Evolutionary conservation across 2,113 vertebrate species (phyloP), one percentile per base, ranked within the genome.

Genomic region (Plecotus auritus): DNA sequence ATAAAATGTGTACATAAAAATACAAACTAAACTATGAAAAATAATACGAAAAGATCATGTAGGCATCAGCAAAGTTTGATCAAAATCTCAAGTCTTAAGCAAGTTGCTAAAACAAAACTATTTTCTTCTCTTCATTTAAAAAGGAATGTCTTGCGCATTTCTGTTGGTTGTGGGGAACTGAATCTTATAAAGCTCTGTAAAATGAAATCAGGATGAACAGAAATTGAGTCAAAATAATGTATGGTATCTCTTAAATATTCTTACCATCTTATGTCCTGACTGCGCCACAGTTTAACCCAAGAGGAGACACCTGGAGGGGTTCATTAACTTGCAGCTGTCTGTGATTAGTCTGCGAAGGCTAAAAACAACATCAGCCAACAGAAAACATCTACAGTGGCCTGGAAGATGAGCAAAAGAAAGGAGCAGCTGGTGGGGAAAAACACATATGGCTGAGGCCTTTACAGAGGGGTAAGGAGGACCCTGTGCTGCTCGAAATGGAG

Each of bases 271-370:
- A 47, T 77, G 59, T 84, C 85, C 72, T 90, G 49, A 45, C n/a
- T 9, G 9, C 1, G 28, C 35, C 59, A 5, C 35, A 40, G 80
- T 96, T 80, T 81, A 76, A 91, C 84, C 84, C 61, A 37, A 51
- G 23, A 49, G 83, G 49, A 45, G 87, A 72, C 84, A 94, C 87
- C 76, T 95, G 88, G 90, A 95, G 37, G 70, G 56, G 14, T 35
- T 95, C 95, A 95, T 94, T 95, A 95, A 56, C 45, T 95, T 54
- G 45, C 93, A 96, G 90, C 87, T 96, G 93, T 93, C 84, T 61
- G 49, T 16, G 77, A 94, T 94, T 81, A 73, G 32, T 49, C 90
- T 90, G 66, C 70, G 88, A 85, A 88, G 77, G 67, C 45, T 72
- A 40, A 77, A 66, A 78, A 76, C 80, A 45, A 89, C 93, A 70